phyloP scores from a whole-genome alignment of 2,113 vertebrate species.

The Pogona vitticeps region DNA sequence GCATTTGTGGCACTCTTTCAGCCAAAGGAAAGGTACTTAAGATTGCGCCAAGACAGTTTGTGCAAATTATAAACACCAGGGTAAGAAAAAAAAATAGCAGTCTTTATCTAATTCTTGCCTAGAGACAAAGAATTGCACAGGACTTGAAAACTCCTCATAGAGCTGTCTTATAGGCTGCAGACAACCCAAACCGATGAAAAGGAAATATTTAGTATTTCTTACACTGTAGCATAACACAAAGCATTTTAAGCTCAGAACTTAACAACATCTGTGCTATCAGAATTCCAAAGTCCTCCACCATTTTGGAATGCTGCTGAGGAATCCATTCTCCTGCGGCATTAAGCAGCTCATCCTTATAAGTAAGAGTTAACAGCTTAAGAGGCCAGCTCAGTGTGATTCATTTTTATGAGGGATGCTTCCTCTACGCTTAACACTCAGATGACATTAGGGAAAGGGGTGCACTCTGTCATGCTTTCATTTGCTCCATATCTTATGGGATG shows the following conservation, averaged over 20 bases:
- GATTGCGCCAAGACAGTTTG: no score
- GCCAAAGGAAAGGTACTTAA: no score
- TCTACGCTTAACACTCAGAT: constrained; percentile 34
- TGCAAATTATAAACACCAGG: no score
- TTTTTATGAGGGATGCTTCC: constrained; percentile 53
- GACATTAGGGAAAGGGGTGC: constrained; percentile 22
- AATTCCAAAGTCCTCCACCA: constrained; percentile 59
- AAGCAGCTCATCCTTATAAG: constrained; percentile 61
- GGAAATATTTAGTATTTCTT: no score
- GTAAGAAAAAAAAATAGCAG: no score
- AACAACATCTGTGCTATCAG: constrained; percentile 54
- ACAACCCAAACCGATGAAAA: constrained; percentile 51
- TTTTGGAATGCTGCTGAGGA: constrained; percentile 49
- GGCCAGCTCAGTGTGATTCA: constrained; percentile 25
- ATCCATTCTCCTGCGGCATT: constrained; percentile 45
- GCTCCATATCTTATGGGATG: not conserved
- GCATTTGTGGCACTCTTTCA: no score
- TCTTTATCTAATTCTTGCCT: no score
- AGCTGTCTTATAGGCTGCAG: no score
- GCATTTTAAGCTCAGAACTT: constrained; percentile 64
- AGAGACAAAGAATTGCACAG: no score
- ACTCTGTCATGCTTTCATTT: constrained; percentile 27
- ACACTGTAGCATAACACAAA: constrained; percentile 37
- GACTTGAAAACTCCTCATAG: no score
- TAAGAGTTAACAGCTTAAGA: constrained; percentile 64